These are phyloP conservation scores for Clamator glandarius DNA, from an alignment of 2,797 vertebrate genomes.

Conservation along the genomic window DNA sequence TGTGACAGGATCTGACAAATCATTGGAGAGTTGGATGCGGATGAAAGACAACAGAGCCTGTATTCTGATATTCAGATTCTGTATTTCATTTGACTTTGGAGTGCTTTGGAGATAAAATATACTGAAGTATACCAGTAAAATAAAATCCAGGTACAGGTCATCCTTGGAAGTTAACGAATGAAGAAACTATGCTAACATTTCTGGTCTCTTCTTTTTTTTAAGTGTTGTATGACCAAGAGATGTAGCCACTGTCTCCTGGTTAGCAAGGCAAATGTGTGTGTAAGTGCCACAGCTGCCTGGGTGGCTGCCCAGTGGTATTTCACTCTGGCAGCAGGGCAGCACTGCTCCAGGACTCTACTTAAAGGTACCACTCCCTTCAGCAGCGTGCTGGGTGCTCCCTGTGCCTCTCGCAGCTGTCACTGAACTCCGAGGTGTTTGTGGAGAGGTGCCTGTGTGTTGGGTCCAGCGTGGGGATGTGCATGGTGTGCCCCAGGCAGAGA, in stretches of 20 bases:
- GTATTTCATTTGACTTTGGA: fast-evolving
- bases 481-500: neutral
- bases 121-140: neutral
- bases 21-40: neutral
- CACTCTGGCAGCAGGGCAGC: neutral
- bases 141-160: neutral
- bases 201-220: neutral
- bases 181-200: neutral
- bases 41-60: neutral
- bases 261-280: fast-evolving
- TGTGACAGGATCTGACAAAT: neutral
- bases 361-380: fast-evolving
- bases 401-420: neutral
- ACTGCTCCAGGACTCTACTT: neutral
- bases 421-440: fast-evolving
- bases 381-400: neutral
- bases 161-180: neutral
- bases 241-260: neutral
- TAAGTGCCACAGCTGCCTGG: neutral
- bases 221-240: neutral
- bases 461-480: neutral
- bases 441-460: neutral
- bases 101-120: neutral
- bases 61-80: too few species aligned
- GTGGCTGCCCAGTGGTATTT: neutral